Evolutionary conservation across 2,113 vertebrate genomes (phyloP).

Genomic region (Pelecanoides urinatrix): DNA sequence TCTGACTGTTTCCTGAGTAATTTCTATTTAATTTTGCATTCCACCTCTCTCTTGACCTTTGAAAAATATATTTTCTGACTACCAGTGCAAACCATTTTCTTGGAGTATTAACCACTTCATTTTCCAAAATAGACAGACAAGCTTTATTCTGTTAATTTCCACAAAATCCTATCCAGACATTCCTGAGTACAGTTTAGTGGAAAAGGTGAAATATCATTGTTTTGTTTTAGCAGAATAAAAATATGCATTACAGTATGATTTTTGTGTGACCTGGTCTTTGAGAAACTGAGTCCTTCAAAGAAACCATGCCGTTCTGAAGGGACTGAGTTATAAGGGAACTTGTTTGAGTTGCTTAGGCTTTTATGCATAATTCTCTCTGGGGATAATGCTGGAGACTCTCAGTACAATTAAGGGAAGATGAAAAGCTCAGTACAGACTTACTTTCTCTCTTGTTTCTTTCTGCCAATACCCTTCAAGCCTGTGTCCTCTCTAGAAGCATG

Average conservation of each 20-base stretch:
- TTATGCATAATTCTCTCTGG: slow-evolving; percentile 45
- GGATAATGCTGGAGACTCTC: slow-evolving; percentile 6
- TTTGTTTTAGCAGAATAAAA: neutral
- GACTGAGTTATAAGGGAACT: neutral
- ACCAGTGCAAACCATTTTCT: neutral
- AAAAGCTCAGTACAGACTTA: slow-evolving; percentile 45
- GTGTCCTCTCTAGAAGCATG: neutral
- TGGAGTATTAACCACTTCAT: neutral
- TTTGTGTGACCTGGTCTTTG: neutral
- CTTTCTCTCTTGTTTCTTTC: slow-evolving; percentile 29
- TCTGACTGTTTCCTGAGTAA: neutral
- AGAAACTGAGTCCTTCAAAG: neutral
- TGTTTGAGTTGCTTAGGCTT: slow-evolving; percentile 32
- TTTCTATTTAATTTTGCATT: neutral
- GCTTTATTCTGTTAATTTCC: neutral
- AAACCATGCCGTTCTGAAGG: neutral
- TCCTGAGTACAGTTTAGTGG: neutral
- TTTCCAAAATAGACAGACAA: neutral
- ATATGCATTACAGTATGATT: neutral
- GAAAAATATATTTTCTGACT: neutral
- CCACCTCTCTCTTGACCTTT: neutral
- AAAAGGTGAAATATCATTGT: neutral
- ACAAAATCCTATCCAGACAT: neutral
- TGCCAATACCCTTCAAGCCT: slow-evolving; percentile 16
- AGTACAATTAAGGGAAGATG: slow-evolving; percentile 56